These are phyloP conservation scores for Tetrax tetrax DNA, from an alignment of 2,113 vertebrate genomes.

Conservation along the genomic window DNA sequence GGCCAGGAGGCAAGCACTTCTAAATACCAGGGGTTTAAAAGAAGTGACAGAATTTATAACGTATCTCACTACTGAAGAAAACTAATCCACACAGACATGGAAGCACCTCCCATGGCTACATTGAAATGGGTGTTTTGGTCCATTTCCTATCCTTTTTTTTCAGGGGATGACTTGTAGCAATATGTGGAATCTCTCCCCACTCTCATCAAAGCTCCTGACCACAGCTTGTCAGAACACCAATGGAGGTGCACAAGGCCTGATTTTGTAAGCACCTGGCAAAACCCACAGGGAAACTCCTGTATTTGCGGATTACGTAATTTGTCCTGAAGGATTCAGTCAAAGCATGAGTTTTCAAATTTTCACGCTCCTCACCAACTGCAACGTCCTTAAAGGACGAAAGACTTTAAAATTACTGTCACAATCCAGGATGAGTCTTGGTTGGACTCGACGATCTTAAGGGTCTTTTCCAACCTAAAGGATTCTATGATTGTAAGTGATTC, in stretches of 20 bases:
- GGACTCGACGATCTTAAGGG: too few species aligned
- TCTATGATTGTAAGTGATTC: too few species aligned
- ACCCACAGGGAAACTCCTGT: neutral
- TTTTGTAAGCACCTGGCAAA: neutral
- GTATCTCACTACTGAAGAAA: neutral
- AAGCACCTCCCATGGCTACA: neutral
- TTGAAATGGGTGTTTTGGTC: neutral
- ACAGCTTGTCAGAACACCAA: rapidly evolving
- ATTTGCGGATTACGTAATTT: neutral
- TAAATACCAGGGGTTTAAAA: neutral
- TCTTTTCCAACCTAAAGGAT: too few species aligned
- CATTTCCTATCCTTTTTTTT: neutral
- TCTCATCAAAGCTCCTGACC: neutral
- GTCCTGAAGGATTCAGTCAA: neutral
- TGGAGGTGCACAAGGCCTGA: neutral
- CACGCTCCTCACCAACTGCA: neutral
- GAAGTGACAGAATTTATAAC: neutral
- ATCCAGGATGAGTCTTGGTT: too few species aligned
- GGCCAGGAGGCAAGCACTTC: neutral
- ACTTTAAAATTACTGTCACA: rapidly evolving
- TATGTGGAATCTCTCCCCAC: neutral
- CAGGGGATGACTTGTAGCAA: neutral
- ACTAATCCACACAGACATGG: neutral
- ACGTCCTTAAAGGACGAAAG: neutral
- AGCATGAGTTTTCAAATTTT: neutral